These are phyloP conservation scores for Agriopis marginaria DNA, from an alignment of 2,888 invertebrate species.

Conservation along the genomic window DNA sequence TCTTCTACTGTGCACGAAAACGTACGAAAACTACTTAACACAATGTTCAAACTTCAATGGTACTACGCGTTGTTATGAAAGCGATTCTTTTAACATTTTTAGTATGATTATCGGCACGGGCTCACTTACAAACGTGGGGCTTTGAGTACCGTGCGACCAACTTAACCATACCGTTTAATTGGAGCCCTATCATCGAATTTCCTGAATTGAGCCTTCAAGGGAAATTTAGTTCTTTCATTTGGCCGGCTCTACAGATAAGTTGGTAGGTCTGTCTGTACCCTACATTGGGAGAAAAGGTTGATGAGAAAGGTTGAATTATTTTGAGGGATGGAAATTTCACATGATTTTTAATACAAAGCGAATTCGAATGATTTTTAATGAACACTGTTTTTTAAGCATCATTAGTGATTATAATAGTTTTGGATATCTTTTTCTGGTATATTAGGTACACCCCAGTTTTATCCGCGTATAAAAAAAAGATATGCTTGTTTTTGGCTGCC, in stretches of 20 bases:
- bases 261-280: neutral
- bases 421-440: neutral
- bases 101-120: conserved; percentile 37
- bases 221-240: neutral
- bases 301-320: no score
- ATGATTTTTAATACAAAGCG: conserved; percentile 16
- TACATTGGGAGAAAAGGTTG: neutral
- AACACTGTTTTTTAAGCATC: neutral
- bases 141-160: conserved; percentile 11
- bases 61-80: conserved; percentile 37
- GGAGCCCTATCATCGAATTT: neutral
- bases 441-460: no score
- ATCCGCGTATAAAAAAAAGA: no score
- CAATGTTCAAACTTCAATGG: conserved; percentile 17
- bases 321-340: conserved; percentile 1
- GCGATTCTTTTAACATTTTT: conserved; percentile 41
- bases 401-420: neutral
- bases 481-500: no score
- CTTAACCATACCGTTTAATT: neutral
- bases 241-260: neutral
- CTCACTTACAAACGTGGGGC: conserved; percentile 25
- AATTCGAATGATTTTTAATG: no score
- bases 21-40: neutral
- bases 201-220: neutral
- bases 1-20: conserved; percentile 16